Base-by-base conservation (phyloP, 1,140 invertebrate genomes). In the Sminthurides bifidus region DNA sequence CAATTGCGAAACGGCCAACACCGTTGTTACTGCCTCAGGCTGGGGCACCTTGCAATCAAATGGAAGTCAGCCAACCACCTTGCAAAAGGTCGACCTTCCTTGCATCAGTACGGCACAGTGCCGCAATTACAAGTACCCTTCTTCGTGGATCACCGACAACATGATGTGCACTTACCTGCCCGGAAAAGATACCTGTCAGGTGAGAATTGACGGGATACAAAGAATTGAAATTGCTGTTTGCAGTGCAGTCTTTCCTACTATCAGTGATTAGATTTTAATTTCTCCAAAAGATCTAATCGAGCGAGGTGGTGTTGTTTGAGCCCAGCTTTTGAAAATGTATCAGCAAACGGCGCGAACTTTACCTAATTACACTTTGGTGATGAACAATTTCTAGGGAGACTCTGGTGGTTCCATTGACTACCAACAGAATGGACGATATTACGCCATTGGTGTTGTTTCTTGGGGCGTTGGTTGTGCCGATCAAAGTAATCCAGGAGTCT, bases 401-500 rank as follows among this genome's bases (percentile, higher is more conserved):
- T 83, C 81, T 26, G 54, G 54, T 48, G 46, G 44, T 23, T 50
- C 45, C 3, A 50, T 56, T 50, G 54, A 56, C 37, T 58, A 76
- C 71, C 67, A 72, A 33, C 52, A 59, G 4, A 55, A 60, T 0
- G 69, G 68, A 10, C 64, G 71, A 15, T 57, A 76, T 0, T 71
- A 74, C 54, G 56, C 70, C 12, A 58, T 76, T 1, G 80, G 75
- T n/a, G 66, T 81, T 15, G 72, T 81, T 33, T 77, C 74, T 52
- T 74, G 65, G 54, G 79, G 80, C 15, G 54, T 60, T 38, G 63
- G 63, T 15, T 94, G 91, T 68, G 91, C 54, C 77, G n/a, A 89
- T 73, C 84, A 84, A 23, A 82, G 87, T 69, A 89, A 86, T 71
- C 90, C 91, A 0, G 91, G 91, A 8, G 88, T 91, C 1, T 92